Evolutionary conservation across 2,888 invertebrate species (phyloP).

Genomic region (Caenorhabditis macrosperma): DNA sequence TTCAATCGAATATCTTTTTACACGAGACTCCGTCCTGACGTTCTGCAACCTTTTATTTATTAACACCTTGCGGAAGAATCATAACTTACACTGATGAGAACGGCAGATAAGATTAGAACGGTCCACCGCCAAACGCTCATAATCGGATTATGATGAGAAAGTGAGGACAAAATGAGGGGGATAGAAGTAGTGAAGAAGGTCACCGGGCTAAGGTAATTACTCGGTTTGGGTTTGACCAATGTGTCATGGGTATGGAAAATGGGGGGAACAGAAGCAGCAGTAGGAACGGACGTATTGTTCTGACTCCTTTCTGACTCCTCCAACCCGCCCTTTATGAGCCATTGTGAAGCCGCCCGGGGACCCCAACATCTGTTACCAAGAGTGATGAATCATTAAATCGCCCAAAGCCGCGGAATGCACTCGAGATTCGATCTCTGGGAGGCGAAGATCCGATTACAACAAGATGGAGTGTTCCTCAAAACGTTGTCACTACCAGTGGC

Average conservation of each 20-base stretch:
- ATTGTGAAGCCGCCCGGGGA: constrained; percentile 48
- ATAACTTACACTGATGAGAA: constrained; percentile 46
- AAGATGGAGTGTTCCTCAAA: constrained; percentile 15
- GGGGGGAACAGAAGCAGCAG: constrained; percentile 17
- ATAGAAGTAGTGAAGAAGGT: constrained; percentile 45
- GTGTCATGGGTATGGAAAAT: constrained; percentile 31
- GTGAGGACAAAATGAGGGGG: background rate
- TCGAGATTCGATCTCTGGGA: constrained; percentile 37
- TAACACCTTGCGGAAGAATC: constrained; percentile 5
- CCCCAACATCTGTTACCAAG: constrained; percentile 24
- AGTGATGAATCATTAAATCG: constrained; percentile 40
- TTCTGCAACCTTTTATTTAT: constrained; percentile 29
- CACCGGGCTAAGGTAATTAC: constrained; percentile 53
- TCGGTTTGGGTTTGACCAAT: constrained; percentile 18
- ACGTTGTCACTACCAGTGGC: background rate
- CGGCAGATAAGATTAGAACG: constrained; percentile 34
- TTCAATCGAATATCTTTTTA: constrained; percentile 69
- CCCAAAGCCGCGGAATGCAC: constrained; percentile 4
- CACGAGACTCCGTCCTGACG: constrained; percentile 25
- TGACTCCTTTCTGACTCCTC: background rate
- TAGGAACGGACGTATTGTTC: constrained; percentile 4
- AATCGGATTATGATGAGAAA: constrained; percentile 51
- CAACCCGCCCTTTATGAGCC: constrained; percentile 45
- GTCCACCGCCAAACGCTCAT: constrained; percentile 51
- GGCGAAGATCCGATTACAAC: constrained; percentile 37